Evolutionary conservation across 1,140 invertebrate genomes (phyloP).

Genomic region (Papilio machaon): DNA sequence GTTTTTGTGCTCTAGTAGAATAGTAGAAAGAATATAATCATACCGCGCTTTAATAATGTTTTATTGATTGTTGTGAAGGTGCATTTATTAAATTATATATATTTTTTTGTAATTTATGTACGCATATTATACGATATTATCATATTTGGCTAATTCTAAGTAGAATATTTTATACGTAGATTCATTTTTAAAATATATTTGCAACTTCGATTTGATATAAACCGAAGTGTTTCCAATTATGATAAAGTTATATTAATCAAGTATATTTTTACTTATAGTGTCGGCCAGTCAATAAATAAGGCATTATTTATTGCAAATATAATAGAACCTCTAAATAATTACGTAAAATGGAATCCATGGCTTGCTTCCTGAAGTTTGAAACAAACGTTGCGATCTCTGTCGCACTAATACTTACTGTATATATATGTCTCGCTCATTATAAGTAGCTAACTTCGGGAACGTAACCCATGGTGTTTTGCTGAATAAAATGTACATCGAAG

Average conservation of each 20-base stretch:
- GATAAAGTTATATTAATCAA: background rate
- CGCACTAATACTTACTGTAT: background rate
- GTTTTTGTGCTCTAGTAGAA: background rate
- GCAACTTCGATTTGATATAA: background rate
- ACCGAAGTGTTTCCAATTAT: background rate
- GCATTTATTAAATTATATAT: constrained; percentile 12
- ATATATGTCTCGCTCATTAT: constrained; percentile 3
- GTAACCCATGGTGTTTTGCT: background rate
- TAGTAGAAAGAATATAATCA: background rate
- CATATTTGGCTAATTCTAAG: background rate
- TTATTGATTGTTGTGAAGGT: constrained; percentile 6
- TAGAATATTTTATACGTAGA: background rate
- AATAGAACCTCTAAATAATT: background rate
- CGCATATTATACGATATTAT: background rate
- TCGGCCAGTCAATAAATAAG: background rate
- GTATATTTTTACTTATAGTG: background rate
- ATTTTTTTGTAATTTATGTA: background rate
- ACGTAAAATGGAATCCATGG: background rate
- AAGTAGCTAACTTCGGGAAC: background rate
- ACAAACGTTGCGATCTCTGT: background rate
- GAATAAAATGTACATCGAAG: constrained; percentile 49
- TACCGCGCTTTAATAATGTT: background rate
- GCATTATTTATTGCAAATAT: background rate
- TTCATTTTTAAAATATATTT: background rate
- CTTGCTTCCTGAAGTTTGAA: background rate